Evolutionary conservation across 2,797 vertebrate species (phyloP), one percentile per base, ranked within the genome.

Genomic region (Falco naumanni): DNA sequence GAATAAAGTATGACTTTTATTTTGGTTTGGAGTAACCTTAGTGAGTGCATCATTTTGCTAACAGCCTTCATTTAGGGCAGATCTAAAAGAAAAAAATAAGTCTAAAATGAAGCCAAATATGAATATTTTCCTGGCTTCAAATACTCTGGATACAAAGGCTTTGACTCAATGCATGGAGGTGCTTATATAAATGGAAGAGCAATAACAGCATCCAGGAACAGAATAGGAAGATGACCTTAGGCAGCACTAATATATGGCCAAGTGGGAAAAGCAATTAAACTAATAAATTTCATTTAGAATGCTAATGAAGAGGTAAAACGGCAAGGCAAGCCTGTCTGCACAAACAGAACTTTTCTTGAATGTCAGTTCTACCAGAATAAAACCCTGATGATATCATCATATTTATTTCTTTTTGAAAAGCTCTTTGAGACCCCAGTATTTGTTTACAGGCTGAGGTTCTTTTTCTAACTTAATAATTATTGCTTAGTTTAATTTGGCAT

Each of bases 331-430:
- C 3, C 12, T 61, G 4, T 54, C 37, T 74, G 31, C 39, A 65
- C 9, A 80, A 79, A 66, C 4, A 34, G 12, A 92, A 50, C 5
- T 61, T 83, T 65, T 45, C 22, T 77, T 77, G 5, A 74, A 59
- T 41, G 9, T 63, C 17, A 41, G 4, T 83, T 84, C 17, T 17
- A 37, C 8, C 14, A 56, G 33, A 41, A 61, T 37, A 50, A n/a
- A 56, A 45, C 0, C 2, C 26, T 37, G 18, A 51, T 43, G 43
- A 1, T 12, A 69, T 7, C 8, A 29, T 37, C 11, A 16, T 3
- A 15, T 72, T 37, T 85, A 48, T 71, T 71, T 79, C 9, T 64
- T 19, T n/a, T 15, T 60, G 14, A 51, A 79, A 84, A 48, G 10
- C 2, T 69, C 10, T 75, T 59, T 83, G 45, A 71, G 11, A 60